phyloP scores from a whole-genome alignment of 2,797 vertebrate species.

The Rhabdophis nuchalis region DNA sequence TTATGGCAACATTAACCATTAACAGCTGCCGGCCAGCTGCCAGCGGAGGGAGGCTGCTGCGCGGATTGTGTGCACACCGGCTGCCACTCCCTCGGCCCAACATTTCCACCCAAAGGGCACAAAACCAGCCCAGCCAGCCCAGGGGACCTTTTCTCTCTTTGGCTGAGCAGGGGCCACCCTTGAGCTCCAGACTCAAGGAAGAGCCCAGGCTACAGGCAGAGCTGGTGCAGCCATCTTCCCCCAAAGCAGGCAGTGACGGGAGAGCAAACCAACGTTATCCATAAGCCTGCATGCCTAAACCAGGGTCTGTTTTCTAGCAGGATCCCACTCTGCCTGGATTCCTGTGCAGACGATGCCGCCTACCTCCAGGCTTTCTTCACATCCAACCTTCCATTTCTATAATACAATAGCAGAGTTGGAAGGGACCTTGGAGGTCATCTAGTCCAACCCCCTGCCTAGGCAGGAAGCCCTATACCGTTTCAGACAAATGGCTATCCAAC shows the following conservation, averaged over 20 bases:
- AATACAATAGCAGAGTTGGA: no score
- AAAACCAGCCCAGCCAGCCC: not conserved
- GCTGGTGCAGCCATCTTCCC: not conserved
- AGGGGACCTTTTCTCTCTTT: not conserved
- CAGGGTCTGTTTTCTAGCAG: not conserved
- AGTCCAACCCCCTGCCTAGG: no score
- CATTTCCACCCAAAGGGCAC: not conserved
- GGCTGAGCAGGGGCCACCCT: not conserved
- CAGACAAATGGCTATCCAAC: no score
- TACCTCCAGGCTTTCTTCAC: not conserved
- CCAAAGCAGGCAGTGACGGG: not conserved
- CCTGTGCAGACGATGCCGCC: accelerated
- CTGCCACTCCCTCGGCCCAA: not conserved
- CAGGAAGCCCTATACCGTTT: no score
- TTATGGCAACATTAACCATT: constrained; percentile 60
- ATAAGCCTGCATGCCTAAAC: no score
- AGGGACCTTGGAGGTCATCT: no score
- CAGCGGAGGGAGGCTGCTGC: not conserved
- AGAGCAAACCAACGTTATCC: not conserved
- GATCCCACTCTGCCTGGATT: not conserved
- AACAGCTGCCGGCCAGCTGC: constrained; percentile 21
- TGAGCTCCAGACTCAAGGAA: not conserved
- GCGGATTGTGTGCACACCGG: not conserved
- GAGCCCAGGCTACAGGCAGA: no score
- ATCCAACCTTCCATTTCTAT: not conserved